Base-by-base conservation (phyloP, 1,140 invertebrate genomes). In the Drosophila sproati region DNA sequence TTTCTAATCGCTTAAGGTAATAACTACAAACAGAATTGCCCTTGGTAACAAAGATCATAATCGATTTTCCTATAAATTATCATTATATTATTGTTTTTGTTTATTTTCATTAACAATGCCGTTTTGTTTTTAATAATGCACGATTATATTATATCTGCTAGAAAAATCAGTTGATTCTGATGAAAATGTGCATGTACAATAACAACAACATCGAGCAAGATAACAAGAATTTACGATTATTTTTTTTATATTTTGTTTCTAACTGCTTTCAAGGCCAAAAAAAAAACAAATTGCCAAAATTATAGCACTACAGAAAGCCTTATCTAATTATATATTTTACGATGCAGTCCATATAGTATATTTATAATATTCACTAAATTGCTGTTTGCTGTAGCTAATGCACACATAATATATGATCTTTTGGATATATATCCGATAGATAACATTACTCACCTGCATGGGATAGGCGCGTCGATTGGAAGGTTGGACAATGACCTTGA, bases 391-490 rank as follows among this genome's bases (percentile, higher is more conserved):
- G 55, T 57, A 43, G 41, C 55, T 32, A 45, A 32, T 20, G 55
- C 55, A 20, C 39, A 32, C 28, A 8, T 45, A 43, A 20, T n/a
- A 1, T 31, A 45, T 10, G 28, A 31, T 12, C 34, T 8, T 60
- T 20, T 12, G 20, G 43, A 57, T 41, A 32, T 57, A 12, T 20
- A 1, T 20, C 20, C 20, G 20, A 20, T 20, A 20, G 20, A 20
- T 20, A 20, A 20, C n/a, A 50, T 66, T 47, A 70, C 70, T 94
- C 60, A 94, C 96, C 94, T 98, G 97, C 94, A 99, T 98, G 3
- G 98, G 98, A 94, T 99, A 99, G 2, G 99, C 98, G 51, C 99
- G 94, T 79, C 99, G 94, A 93, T 99, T 99, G 35, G 98, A 99
- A 0, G 99, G 99, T 91, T 99, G 99, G 0, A 99, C 98, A 8